Percentiles rank a stretch among this genome's conserved stretches.
Evolutionary conservation across 1,140 invertebrate species (phyloP).

Genomic region (Anthonomus grandis): DNA sequence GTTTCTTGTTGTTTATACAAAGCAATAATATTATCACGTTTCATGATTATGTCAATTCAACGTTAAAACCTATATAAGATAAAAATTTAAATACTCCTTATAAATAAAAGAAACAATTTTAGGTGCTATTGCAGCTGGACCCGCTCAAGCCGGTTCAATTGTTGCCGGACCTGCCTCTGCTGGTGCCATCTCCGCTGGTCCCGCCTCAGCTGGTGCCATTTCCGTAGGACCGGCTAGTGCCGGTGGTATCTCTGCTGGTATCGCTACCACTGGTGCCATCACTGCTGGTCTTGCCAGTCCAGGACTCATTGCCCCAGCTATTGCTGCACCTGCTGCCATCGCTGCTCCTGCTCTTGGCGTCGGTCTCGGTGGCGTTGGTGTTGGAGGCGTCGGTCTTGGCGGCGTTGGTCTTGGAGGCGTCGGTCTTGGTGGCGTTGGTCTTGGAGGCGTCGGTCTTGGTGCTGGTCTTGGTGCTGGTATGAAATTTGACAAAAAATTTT

Average conservation of each 20-base stretch:
- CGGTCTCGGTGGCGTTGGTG: constrained; percentile 8
- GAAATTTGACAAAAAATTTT: neutral
- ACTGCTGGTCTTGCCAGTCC: neutral
- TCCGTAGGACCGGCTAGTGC: neutral
- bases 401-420: neutral
- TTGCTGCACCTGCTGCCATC: neutral
- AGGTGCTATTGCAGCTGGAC: neutral
- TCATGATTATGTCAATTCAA: no score
- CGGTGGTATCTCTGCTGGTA: constrained; percentile 1
- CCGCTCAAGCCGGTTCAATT: neutral
- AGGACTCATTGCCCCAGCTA: neutral
- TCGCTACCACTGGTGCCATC: neutral
- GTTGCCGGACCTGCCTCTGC: constrained; percentile 11
- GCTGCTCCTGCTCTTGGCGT: neutral
- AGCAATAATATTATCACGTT: neutral
- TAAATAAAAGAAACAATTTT: neutral
- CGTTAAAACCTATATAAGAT: neutral
- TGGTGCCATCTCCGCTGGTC: constrained; percentile 8
- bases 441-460: neutral
- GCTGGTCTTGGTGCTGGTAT: constrained; percentile 10
- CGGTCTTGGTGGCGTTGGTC: neutral
- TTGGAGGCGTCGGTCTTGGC: neutral
- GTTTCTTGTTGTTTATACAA: neutral
- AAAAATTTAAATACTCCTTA: neutral
- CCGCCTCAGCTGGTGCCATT: constrained; percentile 10